phyloP scores from a whole-genome alignment of 2,888 invertebrate genomes.

The Gymnosoma rotundatum region DNA sequence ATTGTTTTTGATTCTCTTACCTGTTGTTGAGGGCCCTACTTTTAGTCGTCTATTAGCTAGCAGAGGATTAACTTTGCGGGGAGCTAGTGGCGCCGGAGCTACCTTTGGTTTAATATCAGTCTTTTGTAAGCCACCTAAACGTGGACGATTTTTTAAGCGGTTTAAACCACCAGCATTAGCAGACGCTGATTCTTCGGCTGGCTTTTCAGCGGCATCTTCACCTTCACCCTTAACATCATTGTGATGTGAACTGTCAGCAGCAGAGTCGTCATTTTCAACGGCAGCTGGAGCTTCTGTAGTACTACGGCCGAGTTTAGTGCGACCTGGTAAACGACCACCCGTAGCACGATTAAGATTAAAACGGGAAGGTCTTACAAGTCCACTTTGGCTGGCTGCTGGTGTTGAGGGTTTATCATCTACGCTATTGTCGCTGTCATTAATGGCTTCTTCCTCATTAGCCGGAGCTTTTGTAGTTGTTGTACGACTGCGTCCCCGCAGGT shows the following conservation, averaged over 20 bases:
- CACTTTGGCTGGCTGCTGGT: constrained; percentile 66
- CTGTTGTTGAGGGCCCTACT: constrained; percentile 80
- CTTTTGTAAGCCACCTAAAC: constrained; percentile 79
- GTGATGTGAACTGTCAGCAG: constrained; percentile 78
- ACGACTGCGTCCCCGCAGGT: constrained; percentile 79
- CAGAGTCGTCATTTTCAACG: constrained; percentile 74
- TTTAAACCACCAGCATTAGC: constrained; percentile 76
- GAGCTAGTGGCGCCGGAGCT: constrained; percentile 73
- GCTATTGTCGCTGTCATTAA: constrained; percentile 61
- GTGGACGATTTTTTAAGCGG: constrained; percentile 81
- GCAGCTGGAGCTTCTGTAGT: constrained; percentile 76
- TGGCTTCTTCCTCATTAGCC: constrained; percentile 70
- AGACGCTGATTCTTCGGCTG: constrained; percentile 72
- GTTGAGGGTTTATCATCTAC: constrained; percentile 75
- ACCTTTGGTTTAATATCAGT: constrained; percentile 79
- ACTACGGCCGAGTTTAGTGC: constrained; percentile 77
- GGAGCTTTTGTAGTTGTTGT: constrained; percentile 78
- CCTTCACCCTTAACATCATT: constrained; percentile 77
- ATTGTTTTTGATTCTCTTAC: constrained; percentile 69
- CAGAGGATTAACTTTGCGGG: constrained; percentile 81
- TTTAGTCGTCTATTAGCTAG: constrained; percentile 80
- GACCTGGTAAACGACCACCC: constrained; percentile 78
- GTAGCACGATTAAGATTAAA: constrained; percentile 79
- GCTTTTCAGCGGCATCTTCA: constrained; percentile 72
- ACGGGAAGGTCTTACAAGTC: constrained; percentile 77